Evolutionary conservation across 2,113 vertebrate species (phyloP).

Genomic region (Periophthalmodon schlosseri): DNA sequence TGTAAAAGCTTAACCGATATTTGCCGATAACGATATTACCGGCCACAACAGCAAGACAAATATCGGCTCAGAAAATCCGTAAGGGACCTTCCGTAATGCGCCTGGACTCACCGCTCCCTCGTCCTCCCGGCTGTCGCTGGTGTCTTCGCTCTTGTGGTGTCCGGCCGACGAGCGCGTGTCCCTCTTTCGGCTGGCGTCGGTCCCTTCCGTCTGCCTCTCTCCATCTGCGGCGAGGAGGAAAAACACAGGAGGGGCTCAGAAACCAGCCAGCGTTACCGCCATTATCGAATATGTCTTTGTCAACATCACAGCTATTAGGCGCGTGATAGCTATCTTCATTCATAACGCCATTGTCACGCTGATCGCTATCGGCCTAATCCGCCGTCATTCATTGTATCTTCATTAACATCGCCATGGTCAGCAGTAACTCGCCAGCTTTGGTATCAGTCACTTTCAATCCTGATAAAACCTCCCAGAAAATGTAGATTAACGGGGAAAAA

Average conservation of each 20-base stretch:
- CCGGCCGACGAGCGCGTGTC: conserved; percentile 63
- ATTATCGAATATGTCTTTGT: conserved; percentile 9
- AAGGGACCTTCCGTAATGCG: too few relatives aligned
- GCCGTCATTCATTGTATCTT: conserved; percentile 33
- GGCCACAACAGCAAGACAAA: too few relatives aligned
- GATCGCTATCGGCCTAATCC: conserved; percentile 27
- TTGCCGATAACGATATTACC: too few relatives aligned
- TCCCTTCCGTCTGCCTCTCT: conserved; percentile 84
- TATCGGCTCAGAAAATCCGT: too few relatives aligned
- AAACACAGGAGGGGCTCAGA: conserved; percentile 44
- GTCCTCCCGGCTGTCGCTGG: conserved; percentile 91
- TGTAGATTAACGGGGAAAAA: conserved; percentile 32
- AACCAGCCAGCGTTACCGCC: conserved; percentile 13
- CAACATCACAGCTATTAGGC: conserved; percentile 15
- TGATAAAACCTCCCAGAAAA: conserved; percentile 38
- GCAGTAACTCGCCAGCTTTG: conserved; percentile 19
- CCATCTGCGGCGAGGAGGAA: conserved; percentile 78
- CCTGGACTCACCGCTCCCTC: conserved; percentile 79
- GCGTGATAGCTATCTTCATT: conserved; percentile 36
- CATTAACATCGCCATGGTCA: conserved; percentile 32
- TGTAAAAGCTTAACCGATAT: too few relatives aligned
- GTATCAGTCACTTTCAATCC: conserved; percentile 23
- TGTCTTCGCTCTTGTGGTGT: conserved; percentile 81
- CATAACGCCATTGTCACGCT: conserved; percentile 35
- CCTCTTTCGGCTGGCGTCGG: conserved; percentile 77